Conservation (phyloP, 1,140 invertebrate species). For the Paraescarpia echinospica region DNA sequence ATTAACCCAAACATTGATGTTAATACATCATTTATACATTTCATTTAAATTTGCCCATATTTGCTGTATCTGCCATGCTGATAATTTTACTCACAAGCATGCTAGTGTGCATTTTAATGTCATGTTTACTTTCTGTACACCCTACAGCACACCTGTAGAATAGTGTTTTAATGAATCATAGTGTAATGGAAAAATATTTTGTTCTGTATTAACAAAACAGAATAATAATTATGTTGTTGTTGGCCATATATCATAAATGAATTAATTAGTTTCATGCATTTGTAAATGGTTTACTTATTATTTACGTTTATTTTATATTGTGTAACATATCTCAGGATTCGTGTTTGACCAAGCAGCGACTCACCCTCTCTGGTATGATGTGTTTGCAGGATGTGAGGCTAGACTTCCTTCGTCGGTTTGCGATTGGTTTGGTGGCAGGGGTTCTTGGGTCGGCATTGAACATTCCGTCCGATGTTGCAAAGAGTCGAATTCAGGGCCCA, state of each 20-base stretch:
- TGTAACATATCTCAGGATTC: too few relatives aligned
- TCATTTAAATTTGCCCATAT: too few relatives aligned
- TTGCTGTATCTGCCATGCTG: too few relatives aligned
- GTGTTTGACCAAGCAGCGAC: neutral
- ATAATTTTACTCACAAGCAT: too few relatives aligned
- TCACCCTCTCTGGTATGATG: neutral
- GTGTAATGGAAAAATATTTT: neutral
- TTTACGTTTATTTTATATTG: neutral
- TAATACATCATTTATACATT: too few relatives aligned
- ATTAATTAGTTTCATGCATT: neutral
- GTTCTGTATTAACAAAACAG: neutral
- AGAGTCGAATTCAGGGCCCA: constrained; percentile 88
- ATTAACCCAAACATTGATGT: too few relatives aligned
- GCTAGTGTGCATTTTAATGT: too few relatives aligned
- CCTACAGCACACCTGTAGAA: too few relatives aligned
- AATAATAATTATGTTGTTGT: neutral
- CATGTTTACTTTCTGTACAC: too few relatives aligned
- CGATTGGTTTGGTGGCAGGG: constrained; percentile 82
- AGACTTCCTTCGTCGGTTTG: constrained; percentile 73
- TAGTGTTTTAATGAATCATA: too few relatives aligned
- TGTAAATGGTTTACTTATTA: too few relatives aligned
- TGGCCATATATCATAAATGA: neutral
- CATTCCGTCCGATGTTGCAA: constrained; percentile 95
- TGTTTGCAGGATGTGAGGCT: constrained; percentile 66
- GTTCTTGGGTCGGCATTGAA: constrained; percentile 82